Base-by-base conservation (phyloP, 2,888 invertebrate genomes). In the Elaeidobius kamerunicus region DNA sequence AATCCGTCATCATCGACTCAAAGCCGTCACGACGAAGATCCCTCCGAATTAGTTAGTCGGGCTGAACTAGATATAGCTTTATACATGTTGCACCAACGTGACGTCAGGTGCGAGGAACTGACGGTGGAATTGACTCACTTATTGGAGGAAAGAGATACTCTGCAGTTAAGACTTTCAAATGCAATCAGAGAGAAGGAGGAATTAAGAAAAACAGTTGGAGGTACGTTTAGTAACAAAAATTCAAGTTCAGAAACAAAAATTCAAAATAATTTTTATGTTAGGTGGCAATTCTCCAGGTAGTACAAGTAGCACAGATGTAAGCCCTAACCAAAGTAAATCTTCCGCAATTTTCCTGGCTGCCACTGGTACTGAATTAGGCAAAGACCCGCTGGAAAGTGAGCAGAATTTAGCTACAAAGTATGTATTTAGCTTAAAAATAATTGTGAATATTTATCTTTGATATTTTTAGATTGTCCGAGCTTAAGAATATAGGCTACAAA, bases 11-110 rank as follows among this genome's bases (percentile, higher is more conserved):
- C 36, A n/a, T 15, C 12, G 16, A 28, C 36, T 3, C 27, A 38
- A 17, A 52, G 32, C 27, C 34, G 32, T 16, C 35, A 40, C 16
- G 64, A 64, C 18, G 63, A 65, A 12, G 64, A 68, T 47, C 48
- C 64, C 11, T 55, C 63, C 1, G 70, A 70, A 41, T 65, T 67
- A 7, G 70, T 69, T 2, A 70, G 65, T 44, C 61, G 82, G 65
- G 81, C 84, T 0, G 88, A 91, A 69, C 72, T 91, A 45, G 90
- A 91, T 66, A 75, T 89, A 44, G 89, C 91, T 0, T 70, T 90
- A 34, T 90, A 90, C 66, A 88, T 89, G 85, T 74, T 92, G 44
- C 91, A 93, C 69, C 89, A 91, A 66, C 78, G 91, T 58, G 91
- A 92, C 61, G 86, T 91, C 52, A 79, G 89, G 1, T 89, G 89